A percentile compares a stretch with the other conserved stretches of the same genome.
Evolutionary conservation across 2,888 invertebrate genomes (phyloP).

Genomic region (Folsomia manolachei): DNA sequence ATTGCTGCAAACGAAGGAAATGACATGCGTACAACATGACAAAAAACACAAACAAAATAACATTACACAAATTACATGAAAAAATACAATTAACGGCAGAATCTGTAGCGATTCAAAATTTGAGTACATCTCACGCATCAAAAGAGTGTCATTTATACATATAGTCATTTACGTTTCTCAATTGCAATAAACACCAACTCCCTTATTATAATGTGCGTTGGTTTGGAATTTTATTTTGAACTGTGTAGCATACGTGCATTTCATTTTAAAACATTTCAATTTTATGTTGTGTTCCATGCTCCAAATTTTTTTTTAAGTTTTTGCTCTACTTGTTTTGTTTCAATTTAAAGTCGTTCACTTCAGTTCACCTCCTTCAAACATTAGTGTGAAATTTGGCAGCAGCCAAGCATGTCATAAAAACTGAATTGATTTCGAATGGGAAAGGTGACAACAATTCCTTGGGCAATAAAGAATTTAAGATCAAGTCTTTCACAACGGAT

Average conservation of each 20-base stretch:
- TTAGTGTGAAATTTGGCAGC: too few relatives aligned
- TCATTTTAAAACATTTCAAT: background rate
- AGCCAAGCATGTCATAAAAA: too few relatives aligned
- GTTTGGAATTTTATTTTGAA: too few relatives aligned
- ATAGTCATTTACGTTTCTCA: too few relatives aligned
- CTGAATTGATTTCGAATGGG: too few relatives aligned
- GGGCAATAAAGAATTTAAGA: too few relatives aligned
- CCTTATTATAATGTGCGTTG: background rate
- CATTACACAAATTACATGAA: background rate
- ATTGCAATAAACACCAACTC: background rate
- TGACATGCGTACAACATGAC: background rate
- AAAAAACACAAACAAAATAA: background rate
- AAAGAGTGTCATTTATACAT: background rate
- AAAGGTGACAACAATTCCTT: too few relatives aligned
- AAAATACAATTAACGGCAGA: background rate
- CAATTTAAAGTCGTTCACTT: too few relatives aligned
- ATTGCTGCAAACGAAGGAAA: too few relatives aligned
- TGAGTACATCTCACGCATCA: background rate
- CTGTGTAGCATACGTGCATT: background rate
- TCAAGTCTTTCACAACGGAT: too few relatives aligned
- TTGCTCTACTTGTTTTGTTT: background rate
- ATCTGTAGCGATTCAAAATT: background rate
- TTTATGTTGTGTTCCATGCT: background rate
- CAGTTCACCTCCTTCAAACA: too few relatives aligned
- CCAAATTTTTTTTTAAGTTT: background rate